Evolutionary conservation across 2,888 invertebrate genomes (phyloP), one percentile per base, ranked within the genome.

Genomic region (Ommatoiulus sabulosus): DNA sequence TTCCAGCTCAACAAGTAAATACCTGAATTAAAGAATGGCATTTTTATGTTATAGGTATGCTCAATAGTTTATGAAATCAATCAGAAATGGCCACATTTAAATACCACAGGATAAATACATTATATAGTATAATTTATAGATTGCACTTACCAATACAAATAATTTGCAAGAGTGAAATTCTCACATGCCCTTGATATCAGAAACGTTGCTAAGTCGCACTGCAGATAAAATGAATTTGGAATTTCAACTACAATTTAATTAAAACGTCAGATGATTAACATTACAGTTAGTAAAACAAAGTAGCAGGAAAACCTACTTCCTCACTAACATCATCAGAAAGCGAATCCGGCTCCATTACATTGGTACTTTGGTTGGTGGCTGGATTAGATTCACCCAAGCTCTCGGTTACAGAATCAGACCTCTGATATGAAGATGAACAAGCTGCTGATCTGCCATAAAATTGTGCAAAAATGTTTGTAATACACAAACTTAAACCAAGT

Each of bases 1-100:
- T 93, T 98, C 98, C 92, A 98, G 97, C 93, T 99, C 99, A 90
- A 98, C 97, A 89, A 96, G 94, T 90, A 98, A 94, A 93, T 97
- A 98, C 92, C 92, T 92, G 90, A 86, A 87, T 24, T 20, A 80
- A 80, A 80, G 35, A 12, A n/a, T 15, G 7, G 10, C 15, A 46
- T 46, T 46, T 46, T 46, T 46, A 46, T 46, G 8, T 5, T 15
- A 57, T 57, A 3, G 15, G 15, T 6, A 10, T n/a, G n/a, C 17
- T 3, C 15, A n/a, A n/a, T 6, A n/a, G 15, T 5, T 63, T n/a
- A 63, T 10, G 57, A 17, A 63, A 15, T n/a, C 10, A 63, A n/a
- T n/a, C n/a, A 46, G 5, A 5, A 63, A 63, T 63, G 5, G 6
- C n/a, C n/a, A 15, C 57, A 63, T n/a, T 15, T n/a, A 63, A 15